Evolutionary conservation across 1,140 invertebrate genomes (phyloP).

Genomic region (Lasaia peninsularis): DNA sequence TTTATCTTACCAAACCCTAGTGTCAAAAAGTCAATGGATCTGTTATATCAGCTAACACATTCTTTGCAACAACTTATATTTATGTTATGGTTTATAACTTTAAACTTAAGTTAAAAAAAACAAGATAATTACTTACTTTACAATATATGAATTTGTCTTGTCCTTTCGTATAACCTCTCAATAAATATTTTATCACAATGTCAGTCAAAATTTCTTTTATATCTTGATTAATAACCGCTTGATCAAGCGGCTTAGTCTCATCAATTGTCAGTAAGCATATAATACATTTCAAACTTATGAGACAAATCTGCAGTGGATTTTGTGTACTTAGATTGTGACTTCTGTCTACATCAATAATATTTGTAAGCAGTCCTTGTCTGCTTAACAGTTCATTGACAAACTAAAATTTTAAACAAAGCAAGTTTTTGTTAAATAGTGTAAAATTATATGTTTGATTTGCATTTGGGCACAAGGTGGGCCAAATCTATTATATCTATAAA

Average conservation of each 20-base stretch:
- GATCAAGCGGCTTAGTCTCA: slow-evolving; percentile 33
- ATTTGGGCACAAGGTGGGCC: too few species aligned
- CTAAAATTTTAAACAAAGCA: slow-evolving; percentile 35
- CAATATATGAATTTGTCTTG: slow-evolving; percentile 61
- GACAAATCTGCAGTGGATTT: slow-evolving; percentile 42
- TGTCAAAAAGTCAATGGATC: too few species aligned
- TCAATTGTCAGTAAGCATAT: slow-evolving; percentile 39
- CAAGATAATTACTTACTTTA: slow-evolving; percentile 44
- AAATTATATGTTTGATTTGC: too few species aligned
- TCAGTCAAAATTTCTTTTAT: slow-evolving; percentile 44
- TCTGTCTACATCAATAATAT: slow-evolving; percentile 40
- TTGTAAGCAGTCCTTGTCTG: slow-evolving; percentile 41
- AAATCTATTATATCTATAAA: too few species aligned
- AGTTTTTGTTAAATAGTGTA: too few species aligned
- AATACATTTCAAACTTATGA: slow-evolving; percentile 52
- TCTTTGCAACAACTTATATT: too few species aligned
- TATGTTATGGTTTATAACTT: too few species aligned
- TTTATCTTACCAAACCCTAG: too few species aligned
- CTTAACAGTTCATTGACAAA: slow-evolving; percentile 53
- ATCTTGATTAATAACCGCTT: slow-evolving; percentile 26
- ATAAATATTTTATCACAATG: slow-evolving; percentile 44
- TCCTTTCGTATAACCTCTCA: slow-evolving; percentile 42
- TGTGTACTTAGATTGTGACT: slow-evolving; percentile 24
- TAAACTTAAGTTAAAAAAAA: neutral
- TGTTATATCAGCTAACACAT: too few species aligned